Evolutionary conservation across 1,140 invertebrate species (phyloP).

Genomic region (Mactra quadrangularis): DNA sequence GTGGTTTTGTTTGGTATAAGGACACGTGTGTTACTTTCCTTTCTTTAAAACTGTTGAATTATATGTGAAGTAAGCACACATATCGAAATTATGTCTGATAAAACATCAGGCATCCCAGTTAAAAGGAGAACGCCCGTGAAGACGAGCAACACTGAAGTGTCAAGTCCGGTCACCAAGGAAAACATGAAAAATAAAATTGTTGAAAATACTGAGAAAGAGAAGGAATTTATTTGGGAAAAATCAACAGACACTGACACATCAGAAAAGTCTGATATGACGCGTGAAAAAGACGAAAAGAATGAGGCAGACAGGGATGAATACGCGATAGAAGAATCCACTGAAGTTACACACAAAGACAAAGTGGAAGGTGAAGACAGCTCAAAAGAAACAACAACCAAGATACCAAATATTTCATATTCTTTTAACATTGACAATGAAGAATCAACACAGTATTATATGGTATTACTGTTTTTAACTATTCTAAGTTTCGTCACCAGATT

Average conservation of each 20-base stretch:
- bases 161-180: too few relatives aligned
- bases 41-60: too few relatives aligned
- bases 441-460: conserved; percentile 62
- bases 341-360: neutral
- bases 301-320: too few relatives aligned
- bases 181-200: neutral
- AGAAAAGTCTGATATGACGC: neutral
- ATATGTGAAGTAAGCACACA: too few relatives aligned
- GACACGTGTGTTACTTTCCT: too few relatives aligned
- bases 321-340: neutral
- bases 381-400: neutral
- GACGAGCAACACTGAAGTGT: too few relatives aligned
- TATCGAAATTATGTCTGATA: conserved; percentile 12
- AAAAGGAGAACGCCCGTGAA: neutral
- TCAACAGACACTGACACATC: neutral
- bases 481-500: conserved; percentile 91
- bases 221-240: conserved; percentile 1
- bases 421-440: conserved; percentile 8
- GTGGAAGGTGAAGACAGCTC: neutral
- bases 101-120: conserved; percentile 33
- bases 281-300: neutral
- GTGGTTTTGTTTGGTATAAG: too few relatives aligned
- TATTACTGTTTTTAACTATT: conserved; percentile 81
- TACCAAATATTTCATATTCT: neutral
- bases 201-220: neutral